phyloP scores from a whole-genome alignment of 1,140 invertebrate genomes.

The Archivesica marissinica region DNA sequence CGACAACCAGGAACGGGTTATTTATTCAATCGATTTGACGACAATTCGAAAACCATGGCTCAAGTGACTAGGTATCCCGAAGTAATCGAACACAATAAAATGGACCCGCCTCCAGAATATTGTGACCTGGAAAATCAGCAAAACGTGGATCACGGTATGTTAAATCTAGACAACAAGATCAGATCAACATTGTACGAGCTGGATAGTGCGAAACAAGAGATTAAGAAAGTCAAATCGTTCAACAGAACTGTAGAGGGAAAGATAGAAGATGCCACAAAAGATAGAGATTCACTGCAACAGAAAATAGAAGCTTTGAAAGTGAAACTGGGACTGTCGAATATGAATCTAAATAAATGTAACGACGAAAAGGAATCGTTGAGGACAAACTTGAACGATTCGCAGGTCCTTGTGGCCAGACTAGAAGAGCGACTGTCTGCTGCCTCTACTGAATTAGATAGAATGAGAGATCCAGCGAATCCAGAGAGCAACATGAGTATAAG shows the following conservation, averaged over 20 bases:
- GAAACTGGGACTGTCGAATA: conserved; percentile 48
- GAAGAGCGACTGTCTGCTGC: conserved; percentile 46
- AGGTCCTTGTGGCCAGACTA: conserved; percentile 52
- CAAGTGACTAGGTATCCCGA: conserved; percentile 20
- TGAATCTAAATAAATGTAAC: conserved; percentile 38
- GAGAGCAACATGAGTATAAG: conserved; percentile 50
- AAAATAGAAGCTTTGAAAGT: conserved; percentile 43
- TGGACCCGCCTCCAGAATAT: conserved; percentile 35
- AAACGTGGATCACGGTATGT: background rate
- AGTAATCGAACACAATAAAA: background rate
- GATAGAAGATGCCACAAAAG: conserved; percentile 27
- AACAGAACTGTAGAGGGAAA: conserved; percentile 48
- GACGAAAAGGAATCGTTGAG: conserved; percentile 53
- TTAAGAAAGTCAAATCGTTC: conserved; percentile 16
- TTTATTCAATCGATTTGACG: no score
- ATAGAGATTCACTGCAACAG: background rate
- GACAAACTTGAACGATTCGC: conserved; percentile 43
- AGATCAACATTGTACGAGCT: conserved; percentile 16
- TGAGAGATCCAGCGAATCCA: conserved; percentile 59
- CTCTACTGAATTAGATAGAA: conserved; percentile 38
- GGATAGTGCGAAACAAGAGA: conserved; percentile 49
- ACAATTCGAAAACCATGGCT: background rate
- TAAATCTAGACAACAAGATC: conserved; percentile 38
- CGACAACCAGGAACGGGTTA: background rate
- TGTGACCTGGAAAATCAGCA: conserved; percentile 9